Conservation (phyloP, 2,888 invertebrate species). For the Bedellia somnulentella region DNA sequence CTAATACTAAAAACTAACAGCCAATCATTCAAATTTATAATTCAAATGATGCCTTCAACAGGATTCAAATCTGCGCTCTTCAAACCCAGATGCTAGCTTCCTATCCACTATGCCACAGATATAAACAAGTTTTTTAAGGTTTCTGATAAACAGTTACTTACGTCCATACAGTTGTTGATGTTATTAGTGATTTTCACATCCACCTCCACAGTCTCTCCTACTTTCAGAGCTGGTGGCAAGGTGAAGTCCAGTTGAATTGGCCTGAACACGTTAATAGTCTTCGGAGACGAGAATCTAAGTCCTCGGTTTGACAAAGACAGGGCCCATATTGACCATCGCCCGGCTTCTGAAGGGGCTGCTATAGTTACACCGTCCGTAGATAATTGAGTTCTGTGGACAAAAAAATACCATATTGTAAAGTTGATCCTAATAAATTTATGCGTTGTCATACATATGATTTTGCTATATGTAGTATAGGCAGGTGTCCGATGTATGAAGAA, state of each 20-base stretch:
- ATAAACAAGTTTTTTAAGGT: no score
- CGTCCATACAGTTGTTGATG: conserved; percentile 70
- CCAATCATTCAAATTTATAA: no score
- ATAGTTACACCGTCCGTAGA: conserved; percentile 63
- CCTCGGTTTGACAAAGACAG: conserved; percentile 56
- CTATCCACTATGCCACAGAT: no score
- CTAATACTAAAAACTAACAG: no score
- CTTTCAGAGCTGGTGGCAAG: conserved; percentile 61
- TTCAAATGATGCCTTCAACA: no score
- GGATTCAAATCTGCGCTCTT: no score
- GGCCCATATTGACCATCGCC: conserved; percentile 68
- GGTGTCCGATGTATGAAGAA: no score
- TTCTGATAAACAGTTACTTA: conserved; percentile 43
- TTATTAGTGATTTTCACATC: conserved; percentile 70
- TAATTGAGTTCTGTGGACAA: conserved; percentile 45
- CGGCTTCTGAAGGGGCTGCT: conserved; percentile 63
- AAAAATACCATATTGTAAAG: not conserved
- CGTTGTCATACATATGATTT: no score
- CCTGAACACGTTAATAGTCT: conserved; percentile 63
- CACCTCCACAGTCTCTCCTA: conserved; percentile 67
- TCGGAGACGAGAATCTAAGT: conserved; percentile 59
- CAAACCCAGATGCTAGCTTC: no score
- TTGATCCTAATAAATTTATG: no score
- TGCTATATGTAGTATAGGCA: no score
- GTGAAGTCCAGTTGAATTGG: conserved; percentile 66